Conservation (phyloP, 92 coral and sea anemone species). For the Palythoa caribaeorum region DNA sequence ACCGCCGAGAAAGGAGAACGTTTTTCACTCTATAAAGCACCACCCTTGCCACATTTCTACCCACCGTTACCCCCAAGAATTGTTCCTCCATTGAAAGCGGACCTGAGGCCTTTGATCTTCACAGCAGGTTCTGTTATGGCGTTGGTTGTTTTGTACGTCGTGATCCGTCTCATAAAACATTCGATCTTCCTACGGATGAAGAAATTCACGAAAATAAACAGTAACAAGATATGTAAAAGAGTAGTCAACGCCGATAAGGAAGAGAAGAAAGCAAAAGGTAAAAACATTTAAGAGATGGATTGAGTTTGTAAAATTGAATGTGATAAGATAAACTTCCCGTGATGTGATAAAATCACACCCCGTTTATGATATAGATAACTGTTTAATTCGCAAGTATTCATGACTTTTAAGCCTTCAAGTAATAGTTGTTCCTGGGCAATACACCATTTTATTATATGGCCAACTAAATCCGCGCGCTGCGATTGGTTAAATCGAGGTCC, state of each 20-base stretch:
- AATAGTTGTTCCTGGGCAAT: no score
- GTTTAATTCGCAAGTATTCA: no score
- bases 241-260: constrained; percentile 33
- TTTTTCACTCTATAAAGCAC: constrained; percentile 18
- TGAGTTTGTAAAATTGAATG: no score
- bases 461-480: no score
- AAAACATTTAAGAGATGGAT: background rate
- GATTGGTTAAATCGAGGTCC: no score
- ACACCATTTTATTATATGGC: no score
- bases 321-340: no score
- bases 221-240: constrained; percentile 62
- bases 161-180: constrained; percentile 72
- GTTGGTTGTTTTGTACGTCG: constrained; percentile 63
- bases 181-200: constrained; percentile 69
- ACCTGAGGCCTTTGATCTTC: constrained; percentile 73
- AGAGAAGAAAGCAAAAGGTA: constrained; percentile 52
- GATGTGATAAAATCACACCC: no score
- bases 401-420: no score
- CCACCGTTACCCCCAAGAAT: background rate
- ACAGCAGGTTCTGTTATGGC: constrained; percentile 61
- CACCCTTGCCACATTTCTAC: background rate
- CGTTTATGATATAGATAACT: no score
- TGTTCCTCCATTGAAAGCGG: constrained; percentile 54
- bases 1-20: constrained; percentile 21
- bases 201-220: constrained; percentile 80